These are phyloP conservation scores for Cryptoblepharus egeriae DNA, from an alignment of 2,797 vertebrate genomes.

Conservation along the genomic window DNA sequence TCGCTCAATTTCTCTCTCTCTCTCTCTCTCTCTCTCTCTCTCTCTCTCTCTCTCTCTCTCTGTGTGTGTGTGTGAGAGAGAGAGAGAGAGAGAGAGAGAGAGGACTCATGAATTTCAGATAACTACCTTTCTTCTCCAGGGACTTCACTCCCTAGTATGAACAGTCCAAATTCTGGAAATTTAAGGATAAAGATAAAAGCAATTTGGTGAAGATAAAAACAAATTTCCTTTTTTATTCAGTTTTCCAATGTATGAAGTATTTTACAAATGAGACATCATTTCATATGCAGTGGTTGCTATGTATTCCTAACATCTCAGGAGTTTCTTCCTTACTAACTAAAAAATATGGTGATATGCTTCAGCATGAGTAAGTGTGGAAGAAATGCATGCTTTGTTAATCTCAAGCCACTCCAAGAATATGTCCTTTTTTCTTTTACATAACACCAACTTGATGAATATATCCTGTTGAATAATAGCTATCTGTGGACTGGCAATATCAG, in stretches of 20 bases:
- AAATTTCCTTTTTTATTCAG: slow-evolving; percentile 6
- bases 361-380: neutral
- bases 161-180: neutral
- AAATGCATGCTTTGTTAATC: neutral
- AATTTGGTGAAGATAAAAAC: neutral
- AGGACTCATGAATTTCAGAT: too few relatives aligned
- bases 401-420: neutral
- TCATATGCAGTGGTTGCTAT: slow-evolving; percentile 63
- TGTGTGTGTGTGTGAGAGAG: too few relatives aligned
- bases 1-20: too few relatives aligned
- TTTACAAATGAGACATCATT: slow-evolving; percentile 16
- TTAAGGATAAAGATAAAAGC: neutral
- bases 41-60: too few relatives aligned
- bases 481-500: neutral
- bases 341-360: neutral
- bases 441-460: neutral
- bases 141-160: neutral
- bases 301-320: neutral
- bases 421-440: neutral
- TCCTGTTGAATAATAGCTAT: neutral
- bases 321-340: neutral
- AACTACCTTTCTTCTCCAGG: too few relatives aligned
- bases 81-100: too few relatives aligned
- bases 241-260: neutral
- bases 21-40: too few relatives aligned